Percentiles rank a stretch among this genome's conserved stretches.
phyloP scores from a whole-genome alignment of 2,888 invertebrate species.

The Cylindroiulus punctatus region DNA sequence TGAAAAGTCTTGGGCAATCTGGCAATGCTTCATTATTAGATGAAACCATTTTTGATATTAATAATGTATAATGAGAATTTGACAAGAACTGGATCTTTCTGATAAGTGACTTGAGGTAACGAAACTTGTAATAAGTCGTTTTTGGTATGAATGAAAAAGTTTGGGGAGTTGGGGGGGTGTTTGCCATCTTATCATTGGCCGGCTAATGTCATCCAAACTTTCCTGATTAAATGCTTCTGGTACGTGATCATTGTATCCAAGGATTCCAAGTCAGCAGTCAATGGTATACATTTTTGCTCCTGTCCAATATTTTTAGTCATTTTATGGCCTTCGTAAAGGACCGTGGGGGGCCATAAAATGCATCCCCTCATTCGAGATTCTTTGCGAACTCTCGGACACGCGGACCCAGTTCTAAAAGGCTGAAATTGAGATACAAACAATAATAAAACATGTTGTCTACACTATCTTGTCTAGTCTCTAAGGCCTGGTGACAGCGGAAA shows the following conservation, averaged over 20 bases:
- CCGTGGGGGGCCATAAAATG: neutral
- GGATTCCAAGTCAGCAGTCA: neutral
- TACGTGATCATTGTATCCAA: neutral
- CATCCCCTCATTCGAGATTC: neutral
- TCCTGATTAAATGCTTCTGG: neutral
- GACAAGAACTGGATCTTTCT: no score
- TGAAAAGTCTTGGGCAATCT: no score
- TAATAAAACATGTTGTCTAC: neutral
- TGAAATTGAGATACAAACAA: conserved; percentile 10
- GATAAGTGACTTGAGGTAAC: no score
- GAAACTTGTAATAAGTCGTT: no score
- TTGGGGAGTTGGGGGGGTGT: no score
- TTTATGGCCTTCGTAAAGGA: neutral
- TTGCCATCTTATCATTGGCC: no score
- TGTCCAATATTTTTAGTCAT: neutral
- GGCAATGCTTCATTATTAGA: no score
- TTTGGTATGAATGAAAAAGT: no score
- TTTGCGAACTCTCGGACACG: neutral
- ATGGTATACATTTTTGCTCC: neutral
- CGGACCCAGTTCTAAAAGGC: neutral
- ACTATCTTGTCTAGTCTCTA: conserved; percentile 18
- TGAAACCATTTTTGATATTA: no score
- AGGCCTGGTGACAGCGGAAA: neutral
- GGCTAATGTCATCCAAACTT: no score
- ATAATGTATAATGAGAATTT: no score